Base-by-base conservation (phyloP, 2,888 invertebrate genomes). In the Megaustenia siamemsis region DNA sequence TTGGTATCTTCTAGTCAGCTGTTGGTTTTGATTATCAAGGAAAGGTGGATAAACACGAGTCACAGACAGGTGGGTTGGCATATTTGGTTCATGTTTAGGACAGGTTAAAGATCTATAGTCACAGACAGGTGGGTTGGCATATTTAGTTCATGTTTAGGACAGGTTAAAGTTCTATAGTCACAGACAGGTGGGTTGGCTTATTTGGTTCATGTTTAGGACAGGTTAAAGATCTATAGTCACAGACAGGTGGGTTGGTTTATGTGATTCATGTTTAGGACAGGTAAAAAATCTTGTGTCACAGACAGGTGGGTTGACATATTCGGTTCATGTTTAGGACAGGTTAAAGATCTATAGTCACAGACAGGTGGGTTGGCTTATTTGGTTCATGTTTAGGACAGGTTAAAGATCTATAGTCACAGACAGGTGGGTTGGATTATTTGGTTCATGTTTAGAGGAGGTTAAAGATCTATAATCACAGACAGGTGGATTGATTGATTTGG, bases 11-110 rank as follows among this genome's bases (percentile, higher is more conserved):
- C 21, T 77, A 94, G 92, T 91, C 91, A 0, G 98, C 98, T 0
- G 95, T 97, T 0, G 98, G 97, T 69, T 97, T 97, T 96, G 97
- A 98, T 93, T 97, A 98, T 92, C 95, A 96, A 71, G 97, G 97
- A 92, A 96, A 97, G 92, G 95, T 96, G 0, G 96, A 96, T 82
- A 96, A 97, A 90, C 98, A 98, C 92, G 96, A 97, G n/a, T 93
- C 93, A 73, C 93, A 93, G 81, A 93, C 90, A 91, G 93, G 97
- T 94, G 80, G 75, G 43, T 60, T 12, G 18, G 66, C 53, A 6
- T 66, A 4, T 38, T 18, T 21, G 56, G 56, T 15, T 56, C 24
- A 56, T 15, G 4, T 56, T 56, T 18, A 24, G 56, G 24, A 24
- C 56, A 56, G 56, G 5, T 56, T n/a, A n/a, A n/a, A n/a, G n/a